Evolutionary conservation across 2,888 invertebrate genomes (phyloP).

Genomic region (Apomyelois bistriatella): DNA sequence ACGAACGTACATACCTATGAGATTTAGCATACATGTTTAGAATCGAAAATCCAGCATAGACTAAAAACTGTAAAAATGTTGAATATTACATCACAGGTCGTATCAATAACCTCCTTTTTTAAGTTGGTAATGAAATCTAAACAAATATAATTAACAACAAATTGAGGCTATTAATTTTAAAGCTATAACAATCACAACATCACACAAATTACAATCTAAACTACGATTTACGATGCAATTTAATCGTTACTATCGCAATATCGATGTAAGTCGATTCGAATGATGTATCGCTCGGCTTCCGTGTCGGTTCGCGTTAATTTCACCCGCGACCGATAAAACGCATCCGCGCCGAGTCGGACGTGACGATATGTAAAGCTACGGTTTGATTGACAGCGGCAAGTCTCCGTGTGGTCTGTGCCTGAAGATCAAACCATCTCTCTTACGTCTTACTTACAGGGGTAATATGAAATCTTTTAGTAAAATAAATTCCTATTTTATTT

Average conservation of each 20-base stretch:
- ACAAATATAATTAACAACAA: neutral
- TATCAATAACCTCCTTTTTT: no score
- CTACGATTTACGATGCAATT: slow-evolving; percentile 9
- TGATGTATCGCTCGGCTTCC: slow-evolving; percentile 1
- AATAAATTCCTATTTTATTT: no score
- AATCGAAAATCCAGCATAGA: no score
- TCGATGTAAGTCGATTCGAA: slow-evolving; percentile 2
- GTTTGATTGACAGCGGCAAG: neutral
- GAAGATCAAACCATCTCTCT: no score
- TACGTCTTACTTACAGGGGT: no score
- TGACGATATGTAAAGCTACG: neutral
- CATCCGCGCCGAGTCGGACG: slow-evolving; percentile 14
- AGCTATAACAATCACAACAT: neutral
- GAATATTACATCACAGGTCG: no score
- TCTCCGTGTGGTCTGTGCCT: no score
- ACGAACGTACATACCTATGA: no score
- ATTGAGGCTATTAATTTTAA: neutral
- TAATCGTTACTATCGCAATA: slow-evolving; percentile 2
- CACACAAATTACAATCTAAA: neutral
- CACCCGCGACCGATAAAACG: slow-evolving; percentile 7
- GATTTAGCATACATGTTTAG: no score
- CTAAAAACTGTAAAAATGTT: no score
- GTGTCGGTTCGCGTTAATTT: slow-evolving; percentile 10
- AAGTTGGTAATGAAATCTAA: no score
- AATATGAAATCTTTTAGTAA: no score